These are phyloP conservation scores for Astatoreochromis straeleni DNA, from an alignment of 2,113 vertebrate genomes.

Conservation along the genomic window DNA sequence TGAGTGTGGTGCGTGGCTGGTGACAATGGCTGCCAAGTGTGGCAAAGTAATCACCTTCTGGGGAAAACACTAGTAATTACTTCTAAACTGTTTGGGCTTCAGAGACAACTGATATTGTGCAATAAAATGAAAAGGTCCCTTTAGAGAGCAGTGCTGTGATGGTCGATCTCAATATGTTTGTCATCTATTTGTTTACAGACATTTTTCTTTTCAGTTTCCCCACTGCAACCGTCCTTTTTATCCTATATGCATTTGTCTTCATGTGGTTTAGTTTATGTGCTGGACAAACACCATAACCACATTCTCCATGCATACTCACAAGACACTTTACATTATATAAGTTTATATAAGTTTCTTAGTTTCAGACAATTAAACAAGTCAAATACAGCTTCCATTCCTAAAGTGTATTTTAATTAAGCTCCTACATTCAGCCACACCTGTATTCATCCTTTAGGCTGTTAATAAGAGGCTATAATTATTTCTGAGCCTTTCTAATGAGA, in stretches of 20 bases:
- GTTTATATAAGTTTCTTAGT: not conserved
- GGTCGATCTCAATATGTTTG: slow-evolving; percentile 49
- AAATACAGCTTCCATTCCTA: not conserved
- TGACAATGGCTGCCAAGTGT: slow-evolving; percentile 74
- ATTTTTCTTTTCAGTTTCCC: slow-evolving; percentile 25
- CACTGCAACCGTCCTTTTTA: not conserved
- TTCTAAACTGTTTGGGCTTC: slow-evolving; percentile 77
- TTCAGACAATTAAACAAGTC: not conserved
- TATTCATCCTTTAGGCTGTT: not conserved
- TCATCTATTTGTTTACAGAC: slow-evolving; percentile 61
- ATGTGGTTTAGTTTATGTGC: not conserved
- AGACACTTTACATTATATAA: not conserved
- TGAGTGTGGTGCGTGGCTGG: slow-evolving; percentile 66
- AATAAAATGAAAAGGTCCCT: slow-evolving; percentile 56
- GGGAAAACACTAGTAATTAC: slow-evolving; percentile 78
- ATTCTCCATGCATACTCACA: not conserved
- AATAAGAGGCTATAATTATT: not conserved
- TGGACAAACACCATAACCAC: not conserved
- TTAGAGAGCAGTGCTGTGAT: slow-evolving; percentile 40
- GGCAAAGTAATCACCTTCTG: slow-evolving; percentile 74
- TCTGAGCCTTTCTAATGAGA: not conserved
- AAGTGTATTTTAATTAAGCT: not conserved
- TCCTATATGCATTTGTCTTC: not conserved
- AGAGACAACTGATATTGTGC: slow-evolving; percentile 72
- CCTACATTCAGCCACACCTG: not conserved